Base-by-base conservation (phyloP, 2,797 vertebrate species). In the Monodelphis domestica region DNA sequence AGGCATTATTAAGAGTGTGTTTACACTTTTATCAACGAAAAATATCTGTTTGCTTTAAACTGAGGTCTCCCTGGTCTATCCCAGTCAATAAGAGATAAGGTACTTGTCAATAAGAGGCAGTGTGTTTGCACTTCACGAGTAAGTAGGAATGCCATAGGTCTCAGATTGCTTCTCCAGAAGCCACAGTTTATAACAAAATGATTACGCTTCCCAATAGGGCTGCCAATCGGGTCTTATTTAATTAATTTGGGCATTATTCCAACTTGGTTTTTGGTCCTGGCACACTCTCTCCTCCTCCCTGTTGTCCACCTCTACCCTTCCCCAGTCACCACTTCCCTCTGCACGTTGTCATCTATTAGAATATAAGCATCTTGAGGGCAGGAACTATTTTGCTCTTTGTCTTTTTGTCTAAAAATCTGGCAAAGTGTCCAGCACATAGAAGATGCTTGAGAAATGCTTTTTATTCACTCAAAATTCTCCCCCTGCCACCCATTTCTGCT, bases 31-130 rank as follows among this genome's bases (percentile, higher is more conserved):
- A 84, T 50, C 70, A 84, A 50, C 38, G 26, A 50, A 26, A 84
- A 84, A 84, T 78, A 78, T 84, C 70, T 84, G 38, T 84, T 84
- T 84, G 70, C 70, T 84, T 84, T 84, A 84, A 84, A 84, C 70
- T 50, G 38, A 84, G 70, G 38, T 50, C 7, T 84, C 70, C 45
- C 38, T 50, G 38, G 38, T 45, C 70, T 84, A 45, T 50, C 84
- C 21, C 38, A 84, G 21, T 84, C 70, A 84, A 50, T 84, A 84
- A 84, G 38, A 50, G 38, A 50, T 50, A 84, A 84, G 70, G 70
- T 50, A 1, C 70, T 24, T 26, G 70, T 84, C 38, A 84, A 84
- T 45, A 84, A 84, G 70, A 84, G 38, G 24, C 21, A 45, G 45
- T 45, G 38, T 26, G 38, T 45, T 11, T 50, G 38, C 45, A 84